These are phyloP conservation scores for Pediacus dermestoides DNA, from an alignment of 2,888 invertebrate species.

Conservation along the genomic window DNA sequence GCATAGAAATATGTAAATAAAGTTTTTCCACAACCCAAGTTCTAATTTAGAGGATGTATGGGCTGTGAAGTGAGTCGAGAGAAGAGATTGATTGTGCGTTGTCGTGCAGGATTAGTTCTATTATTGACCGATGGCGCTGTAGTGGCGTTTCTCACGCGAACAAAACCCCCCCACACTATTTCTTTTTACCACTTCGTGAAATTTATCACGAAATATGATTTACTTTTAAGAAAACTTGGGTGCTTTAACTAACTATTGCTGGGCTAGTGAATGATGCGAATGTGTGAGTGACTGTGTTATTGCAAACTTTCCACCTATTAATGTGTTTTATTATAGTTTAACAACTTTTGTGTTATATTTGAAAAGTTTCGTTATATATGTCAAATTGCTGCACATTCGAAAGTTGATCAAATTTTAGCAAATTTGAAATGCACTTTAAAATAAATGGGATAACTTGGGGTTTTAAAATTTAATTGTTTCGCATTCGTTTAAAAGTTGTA, in stretches of 20 bases:
- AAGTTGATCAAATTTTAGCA: no score
- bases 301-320: no score
- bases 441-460: no score
- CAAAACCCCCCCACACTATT: slow-evolving; percentile 31
- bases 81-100: slow-evolving; percentile 43
- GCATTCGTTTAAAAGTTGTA: no score
- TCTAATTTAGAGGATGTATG: slow-evolving; percentile 15
- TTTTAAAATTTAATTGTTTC: no score
- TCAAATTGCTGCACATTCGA: no score
- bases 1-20: slow-evolving; percentile 9
- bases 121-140: slow-evolving; percentile 35
- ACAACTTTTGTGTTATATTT: no score
- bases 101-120: slow-evolving; percentile 40
- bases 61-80: slow-evolving; percentile 14
- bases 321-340: no score
- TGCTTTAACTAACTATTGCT: slow-evolving; percentile 14
- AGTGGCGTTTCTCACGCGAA: slow-evolving; percentile 38
- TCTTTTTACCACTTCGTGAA: slow-evolving; percentile 38
- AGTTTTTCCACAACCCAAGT: slow-evolving; percentile 6
- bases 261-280: no score
- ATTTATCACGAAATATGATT: slow-evolving; percentile 42
- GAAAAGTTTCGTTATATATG: no score
- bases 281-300: no score
- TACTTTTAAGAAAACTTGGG: slow-evolving; percentile 29
- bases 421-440: no score